A percentile compares a stretch with the other conserved stretches of the same genome.
These are phyloP conservation scores for Netelia inedita DNA, from an alignment of 2,888 invertebrate genomes.

Conservation along the genomic window DNA sequence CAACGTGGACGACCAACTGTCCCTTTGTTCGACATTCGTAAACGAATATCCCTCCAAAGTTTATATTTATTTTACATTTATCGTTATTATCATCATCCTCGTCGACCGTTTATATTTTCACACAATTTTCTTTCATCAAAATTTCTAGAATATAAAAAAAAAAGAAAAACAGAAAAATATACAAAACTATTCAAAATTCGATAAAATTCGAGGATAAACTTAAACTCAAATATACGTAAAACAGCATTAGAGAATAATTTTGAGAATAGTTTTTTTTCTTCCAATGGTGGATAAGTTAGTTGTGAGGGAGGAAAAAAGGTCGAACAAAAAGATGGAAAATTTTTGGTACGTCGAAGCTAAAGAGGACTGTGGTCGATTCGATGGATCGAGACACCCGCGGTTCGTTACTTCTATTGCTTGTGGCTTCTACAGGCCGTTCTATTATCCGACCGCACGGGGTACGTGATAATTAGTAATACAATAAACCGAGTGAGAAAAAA, in stretches of 20 bases:
- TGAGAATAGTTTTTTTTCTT: too few relatives aligned
- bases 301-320: too few relatives aligned
- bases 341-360: background rate
- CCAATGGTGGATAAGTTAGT: too few relatives aligned
- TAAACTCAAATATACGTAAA: too few relatives aligned
- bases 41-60: background rate
- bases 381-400: slow-evolving; percentile 10
- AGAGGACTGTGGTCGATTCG: slow-evolving; percentile 13
- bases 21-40: background rate
- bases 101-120: too few relatives aligned
- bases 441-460: slow-evolving; percentile 50
- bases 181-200: too few relatives aligned
- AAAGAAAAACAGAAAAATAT: too few relatives aligned
- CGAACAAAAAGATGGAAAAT: background rate
- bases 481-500: slow-evolving; percentile 52
- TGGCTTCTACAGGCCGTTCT: slow-evolving; percentile 29
- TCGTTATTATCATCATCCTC: background rate
- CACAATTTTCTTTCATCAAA: too few relatives aligned
- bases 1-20: slow-evolving; percentile 1
- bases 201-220: too few relatives aligned
- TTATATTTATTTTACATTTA: background rate
- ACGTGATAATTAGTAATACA: slow-evolving; percentile 77
- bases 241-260: too few relatives aligned
- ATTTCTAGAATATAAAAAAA: too few relatives aligned
- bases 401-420: slow-evolving; percentile 20